Evolutionary conservation across 2,797 vertebrate species (phyloP).

Genomic region (Falco naumanni): DNA sequence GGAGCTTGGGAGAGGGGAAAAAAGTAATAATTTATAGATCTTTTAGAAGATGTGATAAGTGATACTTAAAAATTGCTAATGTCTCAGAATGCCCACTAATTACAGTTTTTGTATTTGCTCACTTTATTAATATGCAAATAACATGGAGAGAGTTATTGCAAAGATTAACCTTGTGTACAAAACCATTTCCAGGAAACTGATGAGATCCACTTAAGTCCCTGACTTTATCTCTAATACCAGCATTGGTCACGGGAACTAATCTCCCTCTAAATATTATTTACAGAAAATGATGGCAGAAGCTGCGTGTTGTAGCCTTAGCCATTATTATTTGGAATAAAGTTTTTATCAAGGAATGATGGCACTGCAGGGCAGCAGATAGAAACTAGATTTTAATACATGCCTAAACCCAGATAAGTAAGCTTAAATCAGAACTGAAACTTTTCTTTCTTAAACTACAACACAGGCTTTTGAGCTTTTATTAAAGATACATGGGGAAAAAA

Average conservation of each 20-base stretch:
- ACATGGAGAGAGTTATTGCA: neutral
- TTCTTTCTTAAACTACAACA: neutral
- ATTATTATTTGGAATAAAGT: neutral
- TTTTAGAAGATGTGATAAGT: neutral
- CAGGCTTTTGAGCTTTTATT: neutral
- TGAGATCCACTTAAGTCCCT: neutral
- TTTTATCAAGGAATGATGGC: neutral
- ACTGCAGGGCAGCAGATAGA: neutral
- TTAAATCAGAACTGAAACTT: neutral
- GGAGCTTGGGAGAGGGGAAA: neutral
- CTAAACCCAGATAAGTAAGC: neutral
- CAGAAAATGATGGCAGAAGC: neutral
- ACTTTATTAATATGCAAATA: neutral
- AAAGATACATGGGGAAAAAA: neutral
- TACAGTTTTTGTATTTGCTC: neutral
- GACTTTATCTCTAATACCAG: neutral
- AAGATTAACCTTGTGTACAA: conserved; percentile 5
- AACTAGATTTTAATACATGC: neutral
- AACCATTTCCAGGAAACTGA: neutral
- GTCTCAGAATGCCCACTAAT: neutral
- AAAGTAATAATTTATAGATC: neutral
- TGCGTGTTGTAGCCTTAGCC: neutral
- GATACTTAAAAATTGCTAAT: neutral
- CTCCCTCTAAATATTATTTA: neutral
- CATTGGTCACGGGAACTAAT: neutral